Evolutionary conservation across 2,113 vertebrate genomes (phyloP), one percentile per base, ranked within the genome.

Genomic region (Craseonycteris thonglongyai): DNA sequence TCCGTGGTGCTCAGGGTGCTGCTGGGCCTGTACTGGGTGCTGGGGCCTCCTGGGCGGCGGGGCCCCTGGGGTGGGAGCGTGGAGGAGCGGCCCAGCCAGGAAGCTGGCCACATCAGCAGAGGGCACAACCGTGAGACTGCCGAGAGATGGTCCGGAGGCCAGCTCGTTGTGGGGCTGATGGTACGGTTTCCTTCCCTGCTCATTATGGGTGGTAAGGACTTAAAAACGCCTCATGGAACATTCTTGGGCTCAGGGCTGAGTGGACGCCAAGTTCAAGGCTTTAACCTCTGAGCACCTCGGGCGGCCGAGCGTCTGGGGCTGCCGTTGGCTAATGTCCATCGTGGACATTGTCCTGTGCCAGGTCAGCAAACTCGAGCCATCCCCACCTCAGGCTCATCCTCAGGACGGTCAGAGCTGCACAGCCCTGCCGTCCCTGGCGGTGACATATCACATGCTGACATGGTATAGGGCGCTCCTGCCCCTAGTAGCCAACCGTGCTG

Each of bases 131-230:
- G 66, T 84, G 10, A 69, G 93, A 72, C 90, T 91, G 38, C 66
- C 81, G 38, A 74, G 82, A 90, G 76, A 58, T 2, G 42, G 18
- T 75, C 82, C 40, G 78, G 40, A 83, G 94, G 35, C 76, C 82
- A 65, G 14, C 56, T 10, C 18, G 76, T 93, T 91, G 88, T 86
- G 85, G 88, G 56, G 56, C 72, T 66, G 61, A 86, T 65, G 35
- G 72, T 89, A 83, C 90, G 75, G 71, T 90, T 96, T 95, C 72
- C 78, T 94, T 79, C 88, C 91, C 81, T 94, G 61, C 71, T 95
- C 72, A 51, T 94, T 94, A 61, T 75, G 56, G 59, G 72, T 38
- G 35, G 81, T 38, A 35, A 76, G 65, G 33, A 54, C 49, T 93
- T 93, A 78, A 88, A 92, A 85, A 76, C 72, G 81, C 74, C 75